phyloP scores from a whole-genome alignment of 2,113 vertebrate species.

The Bubalus kerabau region DNA sequence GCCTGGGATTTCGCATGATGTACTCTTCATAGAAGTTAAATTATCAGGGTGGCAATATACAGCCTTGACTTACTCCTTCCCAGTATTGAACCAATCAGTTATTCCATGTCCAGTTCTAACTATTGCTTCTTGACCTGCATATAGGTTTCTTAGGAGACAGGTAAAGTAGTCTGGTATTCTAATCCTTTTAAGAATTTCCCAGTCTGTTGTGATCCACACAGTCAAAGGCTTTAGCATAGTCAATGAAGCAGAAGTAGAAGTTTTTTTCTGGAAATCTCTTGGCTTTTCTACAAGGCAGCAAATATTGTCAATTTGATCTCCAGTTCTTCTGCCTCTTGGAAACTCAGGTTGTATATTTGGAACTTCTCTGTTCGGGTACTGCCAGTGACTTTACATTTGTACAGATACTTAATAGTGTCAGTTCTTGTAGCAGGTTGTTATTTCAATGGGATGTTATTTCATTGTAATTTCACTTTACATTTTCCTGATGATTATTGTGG shows the following conservation, averaged over 20 bases:
- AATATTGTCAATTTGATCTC: too few relatives aligned
- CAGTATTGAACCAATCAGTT: not conserved
- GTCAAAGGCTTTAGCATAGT: not conserved
- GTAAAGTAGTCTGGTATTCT: not conserved
- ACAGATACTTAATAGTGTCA: not conserved
- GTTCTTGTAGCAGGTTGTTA: not conserved
- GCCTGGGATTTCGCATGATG: not conserved
- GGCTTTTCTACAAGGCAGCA: too few relatives aligned
- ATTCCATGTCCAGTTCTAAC: not conserved
- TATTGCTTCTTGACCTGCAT: not conserved
- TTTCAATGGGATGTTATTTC: not conserved
- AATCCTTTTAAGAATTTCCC: not conserved
- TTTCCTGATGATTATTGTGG: not conserved
- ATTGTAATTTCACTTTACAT: not conserved
- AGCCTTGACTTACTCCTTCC: not conserved
- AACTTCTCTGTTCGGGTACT: too few relatives aligned
- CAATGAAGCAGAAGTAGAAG: too few relatives aligned
- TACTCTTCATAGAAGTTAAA: not conserved
- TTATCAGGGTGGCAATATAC: not conserved
- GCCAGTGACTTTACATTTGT: not conserved
- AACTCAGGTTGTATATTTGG: too few relatives aligned
- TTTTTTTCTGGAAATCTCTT: too few relatives aligned
- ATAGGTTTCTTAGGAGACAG: not conserved
- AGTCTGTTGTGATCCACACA: not conserved
- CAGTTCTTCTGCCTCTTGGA: too few relatives aligned